Percentiles rank a stretch among this genome's conserved stretches.
Evolutionary conservation across 2,797 vertebrate species (phyloP).

Genomic region (Pangasius larnaudii): DNA sequence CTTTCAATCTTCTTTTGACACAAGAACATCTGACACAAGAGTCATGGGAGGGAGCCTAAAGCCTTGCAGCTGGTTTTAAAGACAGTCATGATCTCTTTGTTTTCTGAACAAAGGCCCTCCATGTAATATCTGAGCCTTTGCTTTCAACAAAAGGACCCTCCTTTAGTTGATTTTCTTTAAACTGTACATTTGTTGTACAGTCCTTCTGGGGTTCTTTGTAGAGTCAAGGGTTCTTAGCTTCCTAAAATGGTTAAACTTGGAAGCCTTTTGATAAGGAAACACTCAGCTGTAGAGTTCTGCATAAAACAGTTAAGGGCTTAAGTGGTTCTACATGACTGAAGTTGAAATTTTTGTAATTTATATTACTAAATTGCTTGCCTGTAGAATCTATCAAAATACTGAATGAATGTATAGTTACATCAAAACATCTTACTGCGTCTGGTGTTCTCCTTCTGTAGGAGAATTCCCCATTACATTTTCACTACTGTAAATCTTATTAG

Average conservation of each 20-base stretch:
- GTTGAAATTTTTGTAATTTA: background rate
- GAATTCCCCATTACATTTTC: background rate
- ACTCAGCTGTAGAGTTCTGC: background rate
- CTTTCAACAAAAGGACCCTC: background rate
- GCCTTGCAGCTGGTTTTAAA: conserved; percentile 52
- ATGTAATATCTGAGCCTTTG: background rate
- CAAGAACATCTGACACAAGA: background rate
- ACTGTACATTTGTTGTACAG: background rate
- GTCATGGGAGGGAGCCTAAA: conserved; percentile 28
- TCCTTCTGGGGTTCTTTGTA: background rate
- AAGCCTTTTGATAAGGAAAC: background rate
- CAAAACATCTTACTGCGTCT: background rate
- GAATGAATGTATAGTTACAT: background rate
- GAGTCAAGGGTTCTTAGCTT: background rate
- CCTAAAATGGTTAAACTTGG: background rate
- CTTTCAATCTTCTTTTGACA: conserved; percentile 46
- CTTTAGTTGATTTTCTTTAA: background rate
- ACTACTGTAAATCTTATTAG: too few species aligned
- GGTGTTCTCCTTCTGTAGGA: background rate
- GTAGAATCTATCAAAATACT: conserved; percentile 9
- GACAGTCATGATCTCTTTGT: conserved; percentile 2
- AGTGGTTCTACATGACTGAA: background rate
- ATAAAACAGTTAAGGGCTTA: background rate
- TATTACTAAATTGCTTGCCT: background rate
- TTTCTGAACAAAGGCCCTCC: background rate